A percentile compares a stretch with the other conserved stretches of the same genome.
phyloP scores from a whole-genome alignment of 2,113 vertebrate genomes.

The Scatophagus argus region DNA sequence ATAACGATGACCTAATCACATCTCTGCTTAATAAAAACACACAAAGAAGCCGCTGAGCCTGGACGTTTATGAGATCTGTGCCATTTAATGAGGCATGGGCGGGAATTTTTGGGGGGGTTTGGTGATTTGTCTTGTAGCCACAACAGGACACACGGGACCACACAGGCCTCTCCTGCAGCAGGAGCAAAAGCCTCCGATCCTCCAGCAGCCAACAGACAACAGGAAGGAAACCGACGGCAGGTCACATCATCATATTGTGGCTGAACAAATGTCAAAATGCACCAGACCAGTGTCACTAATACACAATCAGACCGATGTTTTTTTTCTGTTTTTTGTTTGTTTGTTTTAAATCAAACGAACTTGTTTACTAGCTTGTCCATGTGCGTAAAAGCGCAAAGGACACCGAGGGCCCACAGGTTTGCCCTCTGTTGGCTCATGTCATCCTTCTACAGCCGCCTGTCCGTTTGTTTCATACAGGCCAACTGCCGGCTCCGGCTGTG shows the following conservation, averaged over 20 bases:
- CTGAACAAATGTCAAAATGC: not conserved
- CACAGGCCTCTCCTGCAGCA: constrained; percentile 36
- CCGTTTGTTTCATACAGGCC: not conserved
- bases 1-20: constrained; percentile 28
- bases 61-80: constrained; percentile 41
- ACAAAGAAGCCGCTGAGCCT: constrained; percentile 32
- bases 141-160: constrained; percentile 61
- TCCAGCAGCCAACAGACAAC: constrained; percentile 41
- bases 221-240: constrained; percentile 12
- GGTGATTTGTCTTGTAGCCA: constrained; percentile 62
- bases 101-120: constrained; percentile 27
- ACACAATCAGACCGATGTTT: not conserved
- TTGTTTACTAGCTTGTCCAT: not conserved
- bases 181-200: constrained; percentile 1
- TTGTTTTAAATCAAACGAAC: not conserved
- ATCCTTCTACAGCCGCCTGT: not conserved
- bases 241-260: not conserved
- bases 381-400: constrained; percentile 42
- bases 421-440: not conserved
- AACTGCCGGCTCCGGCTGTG: too few species aligned
- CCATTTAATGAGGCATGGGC: constrained; percentile 60
- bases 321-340: not conserved
- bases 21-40: constrained; percentile 44
- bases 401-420: not conserved
- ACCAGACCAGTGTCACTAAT: not conserved